Conservation (phyloP, 2,888 invertebrate genomes). For the Cyrtodaria siliqua region DNA sequence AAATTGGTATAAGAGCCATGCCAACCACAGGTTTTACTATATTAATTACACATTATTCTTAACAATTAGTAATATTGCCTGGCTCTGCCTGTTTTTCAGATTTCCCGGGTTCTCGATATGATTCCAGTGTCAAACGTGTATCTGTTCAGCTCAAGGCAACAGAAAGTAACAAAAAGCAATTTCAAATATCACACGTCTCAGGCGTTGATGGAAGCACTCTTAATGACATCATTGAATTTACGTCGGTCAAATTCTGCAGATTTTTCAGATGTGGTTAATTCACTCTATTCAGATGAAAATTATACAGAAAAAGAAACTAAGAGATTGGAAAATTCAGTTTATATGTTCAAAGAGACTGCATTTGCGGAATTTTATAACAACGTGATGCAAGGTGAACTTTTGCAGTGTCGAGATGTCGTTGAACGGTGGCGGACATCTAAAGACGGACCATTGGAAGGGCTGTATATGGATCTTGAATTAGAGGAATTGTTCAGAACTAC, state of each 20-base stretch:
- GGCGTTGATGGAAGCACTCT: too few species aligned
- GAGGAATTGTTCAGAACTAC: neutral
- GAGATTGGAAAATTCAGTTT: neutral
- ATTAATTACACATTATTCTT: too few species aligned
- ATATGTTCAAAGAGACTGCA: neutral
- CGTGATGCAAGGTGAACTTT: neutral
- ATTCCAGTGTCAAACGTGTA: slow-evolving; percentile 26
- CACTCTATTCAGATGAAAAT: too few species aligned
- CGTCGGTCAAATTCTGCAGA: too few species aligned
- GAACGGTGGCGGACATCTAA: neutral
- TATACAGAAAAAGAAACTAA: too few species aligned
- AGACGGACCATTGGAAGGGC: neutral
- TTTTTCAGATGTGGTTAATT: too few species aligned
- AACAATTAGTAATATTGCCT: too few species aligned
- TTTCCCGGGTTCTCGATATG: slow-evolving; percentile 11
- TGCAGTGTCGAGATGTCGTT: neutral
- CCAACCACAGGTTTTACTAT: too few species aligned
- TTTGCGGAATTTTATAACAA: slow-evolving; percentile 3
- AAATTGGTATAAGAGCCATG: too few species aligned
- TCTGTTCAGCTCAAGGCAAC: slow-evolving; percentile 8
- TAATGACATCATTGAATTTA: too few species aligned
- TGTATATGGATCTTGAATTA: neutral
- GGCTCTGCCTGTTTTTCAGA: slow-evolving; percentile 16
- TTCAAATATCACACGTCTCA: too few species aligned
- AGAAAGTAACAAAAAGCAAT: neutral